Evolutionary conservation across 2,888 invertebrate species (phyloP).

Genomic region (Acanthosepion lycidas): DNA sequence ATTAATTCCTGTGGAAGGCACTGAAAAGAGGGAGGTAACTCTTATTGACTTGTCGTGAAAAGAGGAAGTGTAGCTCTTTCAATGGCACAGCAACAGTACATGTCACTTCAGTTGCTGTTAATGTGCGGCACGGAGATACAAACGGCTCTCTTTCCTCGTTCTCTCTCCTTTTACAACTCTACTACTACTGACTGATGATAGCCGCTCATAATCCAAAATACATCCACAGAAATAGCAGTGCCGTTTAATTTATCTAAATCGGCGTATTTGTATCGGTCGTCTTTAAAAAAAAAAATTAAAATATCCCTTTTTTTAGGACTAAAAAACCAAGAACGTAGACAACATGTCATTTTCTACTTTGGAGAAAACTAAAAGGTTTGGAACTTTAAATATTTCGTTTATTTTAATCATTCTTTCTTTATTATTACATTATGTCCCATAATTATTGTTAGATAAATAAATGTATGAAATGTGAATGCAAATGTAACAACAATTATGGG

Average conservation of each 20-base stretch:
- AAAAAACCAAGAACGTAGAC: neutral
- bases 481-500: too few species aligned
- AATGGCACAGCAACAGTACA: neutral
- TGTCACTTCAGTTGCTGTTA: neutral
- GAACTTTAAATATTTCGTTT: neutral
- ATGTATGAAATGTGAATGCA: too few species aligned
- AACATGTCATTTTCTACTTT: neutral
- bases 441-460: too few species aligned
- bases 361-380: neutral
- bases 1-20: neutral
- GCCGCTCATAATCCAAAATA: neutral
- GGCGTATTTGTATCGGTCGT: neutral
- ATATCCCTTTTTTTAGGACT: neutral
- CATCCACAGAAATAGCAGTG: neutral
- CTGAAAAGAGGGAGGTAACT: neutral
- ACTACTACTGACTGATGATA: neutral
- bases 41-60: neutral
- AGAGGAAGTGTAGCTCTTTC: neutral
- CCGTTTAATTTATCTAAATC: too few species aligned
- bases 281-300: neutral
- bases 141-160: neutral
- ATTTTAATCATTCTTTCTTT: too few species aligned
- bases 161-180: neutral
- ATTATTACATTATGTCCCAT: too few species aligned
- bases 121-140: neutral